Evolutionary conservation across 1,140 invertebrate species (phyloP), one percentile per base, ranked within the genome.

Genomic region (Hydropsyche tenuis): DNA sequence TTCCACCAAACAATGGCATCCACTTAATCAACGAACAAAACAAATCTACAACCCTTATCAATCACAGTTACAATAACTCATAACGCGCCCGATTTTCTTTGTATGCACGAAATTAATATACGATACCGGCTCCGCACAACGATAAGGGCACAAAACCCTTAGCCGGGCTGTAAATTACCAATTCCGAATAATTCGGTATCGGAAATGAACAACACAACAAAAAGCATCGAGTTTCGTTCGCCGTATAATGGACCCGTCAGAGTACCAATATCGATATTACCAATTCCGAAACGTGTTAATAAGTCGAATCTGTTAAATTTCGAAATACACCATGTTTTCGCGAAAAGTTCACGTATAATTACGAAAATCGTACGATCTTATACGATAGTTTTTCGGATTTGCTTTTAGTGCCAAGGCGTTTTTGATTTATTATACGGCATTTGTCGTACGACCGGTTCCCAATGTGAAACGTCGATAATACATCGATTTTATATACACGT

Each of bases 371-470:
- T 20, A 53, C 51, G 51, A 53, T 16, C 22, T 53, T 53, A 16
- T 53, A 53, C n/a, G n/a, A n/a, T n/a, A n/a, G 20, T 53, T 53
- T 53, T 53, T 53, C 51, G 2, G 18, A 20, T 14, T 22, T 20
- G 51, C 5, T 20, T 53, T 53, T 20, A 6, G 51, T 53, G 51
- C 51, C 51, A 53, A 53, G 16, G 22, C n/a, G n/a, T n/a, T 53
- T 53, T 53, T 53, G 51, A 53, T 53, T 53, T 53, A 53, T 53
- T 53, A 53, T 53, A 53, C 51, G 20, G 51, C 51, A 53, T 53
- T 53, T 22, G 51, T 53, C 51, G 51, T 53, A 53, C 22, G 11
- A 53, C 51, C 20, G 9, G 51, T 53, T 53, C 51, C 18, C 51
- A n/a, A 20, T 20, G 51, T 18, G 18, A 53, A n/a, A 53, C 22